Base-by-base conservation (phyloP, 2,888 invertebrate species). In the Silvanus unidentatus region DNA sequence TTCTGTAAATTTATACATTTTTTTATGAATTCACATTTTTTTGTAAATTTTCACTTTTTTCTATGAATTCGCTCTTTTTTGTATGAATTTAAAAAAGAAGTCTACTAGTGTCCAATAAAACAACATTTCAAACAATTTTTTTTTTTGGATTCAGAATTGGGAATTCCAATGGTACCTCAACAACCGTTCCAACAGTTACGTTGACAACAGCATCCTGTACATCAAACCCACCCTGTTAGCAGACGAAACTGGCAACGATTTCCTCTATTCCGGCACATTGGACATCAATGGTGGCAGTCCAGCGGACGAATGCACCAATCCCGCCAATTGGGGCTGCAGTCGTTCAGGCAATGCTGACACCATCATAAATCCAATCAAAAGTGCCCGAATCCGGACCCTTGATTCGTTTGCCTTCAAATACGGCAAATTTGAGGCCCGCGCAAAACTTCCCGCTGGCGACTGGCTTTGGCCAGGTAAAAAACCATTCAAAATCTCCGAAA, bases 161-260 rank as follows among this genome's bases (percentile, higher is more conserved):
- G 83, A 84, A 64, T 85, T 84, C 66, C 80, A 85, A 67, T 80
- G 80, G 70, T 83, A 82, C 65, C 75, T 68, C 55, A 83, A 84
- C 70, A 82, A 82, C 63, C 73, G 83, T 13, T 72, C 76, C 1
- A 84, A 84, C 67, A 82, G 82, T 39, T 85, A 77, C 64, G 69
- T 73, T 1, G 69, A 75, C 52, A 71, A 76, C 55, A 81, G 84
- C 1, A 63, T 67, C 2, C 71, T 86, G 6, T 75, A 74, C 65
- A 77, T 86, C 49, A 76, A 76, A 54, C 86, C 86, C 1, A 76
- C 80, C 1, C 60, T 82, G 16, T 74, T 77, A 0, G 66, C 77
- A 5, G 79, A 80, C 52, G 75, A 78, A 50, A 71, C 70, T 36
- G 79, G 79, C 9, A 68, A 76, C 51, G 55, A 58, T 1, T 81